Conservation (phyloP, 2,113 vertebrate genomes). For the Ceuthmochares aereus region DNA sequence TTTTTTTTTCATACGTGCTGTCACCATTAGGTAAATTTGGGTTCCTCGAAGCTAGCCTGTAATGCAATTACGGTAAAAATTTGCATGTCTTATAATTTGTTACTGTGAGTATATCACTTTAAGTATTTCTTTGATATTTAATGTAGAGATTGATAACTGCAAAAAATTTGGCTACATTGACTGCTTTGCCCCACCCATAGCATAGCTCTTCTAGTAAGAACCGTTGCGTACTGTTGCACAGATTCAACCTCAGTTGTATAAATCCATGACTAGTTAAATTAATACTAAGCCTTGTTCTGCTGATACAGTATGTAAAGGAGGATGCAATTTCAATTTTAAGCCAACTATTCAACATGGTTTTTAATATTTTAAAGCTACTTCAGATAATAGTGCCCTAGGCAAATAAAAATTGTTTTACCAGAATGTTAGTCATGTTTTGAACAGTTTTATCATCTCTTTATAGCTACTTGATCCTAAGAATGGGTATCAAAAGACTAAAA, state of each 20-base stretch:
- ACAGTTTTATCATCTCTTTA: background rate
- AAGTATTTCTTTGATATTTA: background rate
- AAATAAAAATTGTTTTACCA: background rate
- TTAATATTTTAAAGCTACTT: background rate
- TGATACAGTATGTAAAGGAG: background rate
- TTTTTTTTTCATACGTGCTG: background rate
- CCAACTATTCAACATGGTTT: background rate
- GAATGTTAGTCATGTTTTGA: background rate
- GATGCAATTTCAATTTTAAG: background rate
- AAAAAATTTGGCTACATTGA: background rate
- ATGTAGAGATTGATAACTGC: background rate
- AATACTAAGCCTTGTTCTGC: background rate
- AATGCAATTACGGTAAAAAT: conserved; percentile 6
- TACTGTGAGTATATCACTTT: conserved; percentile 56
- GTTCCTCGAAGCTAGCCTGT: background rate
- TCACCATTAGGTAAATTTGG: background rate
- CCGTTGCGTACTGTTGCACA: background rate
- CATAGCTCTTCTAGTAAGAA: background rate
- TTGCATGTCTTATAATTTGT: background rate
- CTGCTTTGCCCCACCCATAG: conserved; percentile 17
- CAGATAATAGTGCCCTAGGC: background rate
- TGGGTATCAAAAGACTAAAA: background rate
- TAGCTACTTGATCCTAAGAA: background rate
- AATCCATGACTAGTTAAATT: background rate
- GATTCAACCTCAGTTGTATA: background rate